These are phyloP conservation scores for Thymelicus sylvestris DNA, from an alignment of 2,888 invertebrate genomes.

Conservation along the genomic window DNA sequence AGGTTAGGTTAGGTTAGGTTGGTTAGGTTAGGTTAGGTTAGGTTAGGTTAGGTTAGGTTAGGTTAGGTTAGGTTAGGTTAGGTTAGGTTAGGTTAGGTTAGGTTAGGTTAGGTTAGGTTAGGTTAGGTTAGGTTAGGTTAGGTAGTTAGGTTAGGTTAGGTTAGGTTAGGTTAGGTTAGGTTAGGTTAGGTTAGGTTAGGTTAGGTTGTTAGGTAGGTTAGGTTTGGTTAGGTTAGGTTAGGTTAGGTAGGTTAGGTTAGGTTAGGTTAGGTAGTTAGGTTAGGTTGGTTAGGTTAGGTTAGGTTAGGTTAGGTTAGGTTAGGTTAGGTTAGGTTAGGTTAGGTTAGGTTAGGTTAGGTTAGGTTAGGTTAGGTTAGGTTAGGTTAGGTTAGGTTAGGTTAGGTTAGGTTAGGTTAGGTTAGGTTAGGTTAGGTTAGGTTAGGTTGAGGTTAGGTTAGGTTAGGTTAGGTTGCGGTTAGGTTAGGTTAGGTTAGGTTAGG, in stretches of 20 bases:
- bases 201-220: constrained; percentile 16
- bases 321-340: constrained; percentile 37
- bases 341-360: constrained; percentile 39
- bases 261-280: constrained; percentile 38
- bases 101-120: too few species aligned
- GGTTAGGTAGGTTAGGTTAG: constrained; percentile 44
- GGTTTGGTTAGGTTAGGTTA: constrained; percentile 34
- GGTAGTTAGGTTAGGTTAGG: constrained; percentile 55
- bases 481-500: constrained; percentile 35
- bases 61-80: constrained; percentile 8
- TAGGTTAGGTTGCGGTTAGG: too few species aligned
- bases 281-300: constrained; percentile 39
- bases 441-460: too few species aligned
- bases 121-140: constrained; percentile 57
- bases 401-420: constrained; percentile 34
- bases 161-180: constrained; percentile 61
- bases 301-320: constrained; percentile 40
- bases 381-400: constrained; percentile 38
- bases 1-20: constrained; percentile 41
- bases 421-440: constrained; percentile 34
- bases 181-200: constrained; percentile 51
- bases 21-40: constrained; percentile 34
- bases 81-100: constrained; percentile 32
- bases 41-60: too few species aligned
- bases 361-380: constrained; percentile 35